Evolutionary conservation across 1,140 invertebrate species (phyloP).

Genomic region (Ceratosolen fusciceps): DNA sequence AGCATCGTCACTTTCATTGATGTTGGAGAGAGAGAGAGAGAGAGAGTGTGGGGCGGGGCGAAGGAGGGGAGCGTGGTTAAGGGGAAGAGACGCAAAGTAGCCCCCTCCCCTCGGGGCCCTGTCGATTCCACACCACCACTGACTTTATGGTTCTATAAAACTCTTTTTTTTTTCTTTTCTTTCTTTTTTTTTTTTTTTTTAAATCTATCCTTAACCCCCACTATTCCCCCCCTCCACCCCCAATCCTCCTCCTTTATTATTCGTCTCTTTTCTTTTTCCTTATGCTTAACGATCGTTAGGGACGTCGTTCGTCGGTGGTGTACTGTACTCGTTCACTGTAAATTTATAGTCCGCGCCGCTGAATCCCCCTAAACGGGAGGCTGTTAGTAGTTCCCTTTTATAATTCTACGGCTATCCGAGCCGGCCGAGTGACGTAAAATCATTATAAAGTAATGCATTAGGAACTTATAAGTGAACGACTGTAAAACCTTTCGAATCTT

Average conservation of each 20-base stretch:
- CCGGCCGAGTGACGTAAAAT: slow-evolving; percentile 5
- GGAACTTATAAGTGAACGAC: background rate
- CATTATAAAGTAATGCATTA: slow-evolving; percentile 10
- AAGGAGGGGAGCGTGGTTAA: too few relatives aligned
- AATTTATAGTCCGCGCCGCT: slow-evolving; percentile 3
- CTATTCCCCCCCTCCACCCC: too few relatives aligned
- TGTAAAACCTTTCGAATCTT: too few relatives aligned
- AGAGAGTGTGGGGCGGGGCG: background rate
- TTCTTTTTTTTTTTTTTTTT: background rate
- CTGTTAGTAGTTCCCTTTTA: background rate
- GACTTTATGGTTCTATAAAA: slow-evolving; percentile 16
- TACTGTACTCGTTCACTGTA: slow-evolving; percentile 7
- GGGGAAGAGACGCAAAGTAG: too few relatives aligned
- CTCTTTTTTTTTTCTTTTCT: background rate
- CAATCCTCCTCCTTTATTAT: too few relatives aligned
- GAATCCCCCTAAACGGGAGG: background rate
- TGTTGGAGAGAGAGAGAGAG: background rate
- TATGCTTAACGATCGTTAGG: background rate
- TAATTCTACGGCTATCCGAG: slow-evolving; percentile 3
- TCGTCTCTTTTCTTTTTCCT: too few relatives aligned
- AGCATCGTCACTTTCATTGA: background rate
- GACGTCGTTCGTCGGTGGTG: background rate
- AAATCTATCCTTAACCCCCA: too few relatives aligned
- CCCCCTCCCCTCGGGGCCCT: too few relatives aligned
- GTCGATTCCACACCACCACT: background rate